These are phyloP conservation scores for Pipistrellus pipistrellus DNA, from an alignment of 2,797 vertebrate genomes.

Conservation along the genomic window DNA sequence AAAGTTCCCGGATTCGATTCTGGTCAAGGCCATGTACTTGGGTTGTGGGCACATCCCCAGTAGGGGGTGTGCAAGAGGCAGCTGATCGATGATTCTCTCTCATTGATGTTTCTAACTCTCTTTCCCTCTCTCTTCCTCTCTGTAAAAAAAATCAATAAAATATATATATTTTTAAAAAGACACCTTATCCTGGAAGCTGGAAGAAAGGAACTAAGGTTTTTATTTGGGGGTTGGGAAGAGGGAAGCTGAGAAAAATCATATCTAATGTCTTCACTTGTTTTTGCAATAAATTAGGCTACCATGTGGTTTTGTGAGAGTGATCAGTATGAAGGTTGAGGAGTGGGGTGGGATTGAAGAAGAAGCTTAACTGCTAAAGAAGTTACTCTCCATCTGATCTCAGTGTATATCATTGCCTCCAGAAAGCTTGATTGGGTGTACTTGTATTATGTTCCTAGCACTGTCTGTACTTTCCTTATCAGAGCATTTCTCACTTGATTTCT, in stretches of 20 bases:
- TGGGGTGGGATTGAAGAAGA: neutral
- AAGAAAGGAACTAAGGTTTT: conserved; percentile 49
- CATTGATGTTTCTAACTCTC: no score
- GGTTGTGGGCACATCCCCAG: no score
- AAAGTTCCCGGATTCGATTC: no score
- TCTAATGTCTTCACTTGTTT: conserved; percentile 43
- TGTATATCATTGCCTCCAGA: neutral
- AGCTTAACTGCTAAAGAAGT: neutral
- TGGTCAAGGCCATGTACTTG: no score
- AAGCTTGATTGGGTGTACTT: neutral
- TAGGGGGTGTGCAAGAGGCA: no score
- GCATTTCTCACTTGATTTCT: neutral
- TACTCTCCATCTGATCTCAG: neutral
- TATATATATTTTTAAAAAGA: neutral
- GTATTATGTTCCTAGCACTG: neutral
- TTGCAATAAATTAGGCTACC: neutral
- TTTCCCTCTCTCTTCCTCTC: no score
- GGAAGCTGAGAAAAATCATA: neutral
- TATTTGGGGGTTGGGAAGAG: neutral
- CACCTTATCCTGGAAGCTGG: neutral
- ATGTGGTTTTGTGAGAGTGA: conserved; percentile 17
- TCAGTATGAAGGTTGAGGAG: neutral
- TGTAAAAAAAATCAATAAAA: no score
- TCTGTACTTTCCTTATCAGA: neutral
- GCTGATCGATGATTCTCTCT: no score